Base-by-base conservation (phyloP, 2,888 invertebrate species). In the Allophyes oxyacanthae region DNA sequence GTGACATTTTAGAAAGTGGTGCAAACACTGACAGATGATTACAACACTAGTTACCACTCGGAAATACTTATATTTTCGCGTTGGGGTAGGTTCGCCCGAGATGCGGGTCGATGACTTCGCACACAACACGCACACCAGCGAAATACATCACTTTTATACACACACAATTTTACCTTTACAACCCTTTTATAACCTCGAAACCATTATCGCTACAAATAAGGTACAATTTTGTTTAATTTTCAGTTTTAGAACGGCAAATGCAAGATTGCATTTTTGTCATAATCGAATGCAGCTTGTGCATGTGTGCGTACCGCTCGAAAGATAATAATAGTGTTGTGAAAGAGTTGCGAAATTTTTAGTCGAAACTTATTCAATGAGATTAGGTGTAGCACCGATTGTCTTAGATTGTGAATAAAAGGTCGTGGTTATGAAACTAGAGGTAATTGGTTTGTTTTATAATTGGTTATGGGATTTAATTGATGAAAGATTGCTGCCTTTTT, bases 1-100 rank as follows among this genome's bases (percentile, higher is more conserved):
- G 41, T 46, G 57, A 58, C 49, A 43, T 41, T 52, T 66, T 63
- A 63, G 66, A 75, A 75, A 75, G 74, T 73, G 38, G 50, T 49
- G 49, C 32, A 56, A 55, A 53, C 34, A 50, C 56, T 43, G 49
- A 46, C 44, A 9, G 37, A 50, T 49, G 44, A 40, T 68, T 67
- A 52, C 62, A 76, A 50, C 62, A 63, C 64, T 59, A 62, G 49
- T 52, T 51, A 46, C 43, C 57, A 63, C 41, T 69, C 57, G 45
- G 58, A 61, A 66, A 72, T 55, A 75, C 56, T 73, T 72, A 75
- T 70, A 89, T 87, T 90, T 90, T 89, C 86, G 81, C 78, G 83
- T 92, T 92, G 92, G 89, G 92, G 89, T 92, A 92, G 92, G 92
- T 89, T 89, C 82, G 74, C 66, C 69, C 67, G 65, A 82, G 87